phyloP scores from a whole-genome alignment of 1,140 invertebrate species.

The Drosophila nasuta region DNA sequence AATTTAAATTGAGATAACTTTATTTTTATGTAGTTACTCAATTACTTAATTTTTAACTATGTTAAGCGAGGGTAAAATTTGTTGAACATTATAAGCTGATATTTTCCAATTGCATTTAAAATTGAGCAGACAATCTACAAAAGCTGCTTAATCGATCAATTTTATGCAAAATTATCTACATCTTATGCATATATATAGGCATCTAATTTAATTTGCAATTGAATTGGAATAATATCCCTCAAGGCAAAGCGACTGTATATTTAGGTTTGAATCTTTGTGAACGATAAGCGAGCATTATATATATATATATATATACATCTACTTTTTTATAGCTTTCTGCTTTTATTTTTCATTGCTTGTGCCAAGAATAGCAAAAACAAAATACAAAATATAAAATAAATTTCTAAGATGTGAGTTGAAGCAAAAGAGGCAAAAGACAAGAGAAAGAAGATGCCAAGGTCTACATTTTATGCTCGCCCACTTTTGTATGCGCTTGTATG shows the following conservation, averaged over 20 bases:
- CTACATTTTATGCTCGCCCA: slow-evolving; percentile 19
- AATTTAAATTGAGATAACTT: too few species aligned
- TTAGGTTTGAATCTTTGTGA: slow-evolving; percentile 30
- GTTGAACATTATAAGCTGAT: background rate
- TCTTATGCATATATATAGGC: slow-evolving; percentile 18
- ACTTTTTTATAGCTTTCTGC: slow-evolving; percentile 17
- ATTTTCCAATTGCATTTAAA: background rate
- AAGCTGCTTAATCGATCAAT: slow-evolving; percentile 21
- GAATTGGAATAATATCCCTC: slow-evolving; percentile 64
- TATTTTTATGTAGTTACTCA: background rate
- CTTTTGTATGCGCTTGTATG: slow-evolving; percentile 23
- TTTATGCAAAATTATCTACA: slow-evolving; percentile 54
- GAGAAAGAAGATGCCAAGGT: slow-evolving; percentile 44
- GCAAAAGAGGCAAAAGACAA: slow-evolving; percentile 2
- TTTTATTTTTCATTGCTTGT: slow-evolving; percentile 47
- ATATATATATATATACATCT: background rate
- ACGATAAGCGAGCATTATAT: background rate
- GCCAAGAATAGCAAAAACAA: slow-evolving; percentile 53
- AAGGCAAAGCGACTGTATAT: slow-evolving; percentile 40
- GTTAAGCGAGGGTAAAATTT: background rate
- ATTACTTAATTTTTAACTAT: background rate
- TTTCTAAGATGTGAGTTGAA: slow-evolving; percentile 34
- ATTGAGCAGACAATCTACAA: background rate
- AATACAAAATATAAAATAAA: slow-evolving; percentile 19
- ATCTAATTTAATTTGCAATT: slow-evolving; percentile 74